phyloP scores from a whole-genome alignment of 2,113 vertebrate species.

The Ancistrus triradiatus region DNA sequence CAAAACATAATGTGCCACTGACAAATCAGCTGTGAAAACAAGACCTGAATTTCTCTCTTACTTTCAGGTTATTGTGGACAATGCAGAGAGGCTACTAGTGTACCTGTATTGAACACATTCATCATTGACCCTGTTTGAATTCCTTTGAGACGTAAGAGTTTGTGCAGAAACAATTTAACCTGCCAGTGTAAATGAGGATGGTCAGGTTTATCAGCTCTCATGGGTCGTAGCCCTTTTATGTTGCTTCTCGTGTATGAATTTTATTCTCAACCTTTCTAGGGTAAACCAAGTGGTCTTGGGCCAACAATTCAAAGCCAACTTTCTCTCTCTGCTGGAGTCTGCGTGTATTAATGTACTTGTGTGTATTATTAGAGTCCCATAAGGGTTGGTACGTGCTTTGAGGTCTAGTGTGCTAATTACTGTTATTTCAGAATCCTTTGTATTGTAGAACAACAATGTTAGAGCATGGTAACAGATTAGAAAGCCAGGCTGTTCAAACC shows the following conservation, averaged over 20 bases:
- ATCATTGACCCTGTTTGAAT: conserved; percentile 35
- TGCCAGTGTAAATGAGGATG: conserved; percentile 36
- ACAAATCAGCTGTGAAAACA: too few species aligned
- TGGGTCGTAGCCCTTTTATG: conserved; percentile 11
- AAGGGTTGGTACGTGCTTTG: conserved; percentile 25
- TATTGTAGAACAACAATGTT: conserved; percentile 6
- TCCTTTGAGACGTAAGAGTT: conserved; percentile 25
- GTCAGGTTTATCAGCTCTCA: conserved; percentile 23
- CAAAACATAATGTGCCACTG: too few species aligned
- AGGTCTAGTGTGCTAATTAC: conserved; percentile 30
- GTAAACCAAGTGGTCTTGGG: neutral
- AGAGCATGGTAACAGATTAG: neutral
- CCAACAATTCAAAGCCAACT: conserved; percentile 7
- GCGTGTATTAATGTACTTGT: conserved; percentile 24
- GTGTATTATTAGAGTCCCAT: conserved; percentile 27
- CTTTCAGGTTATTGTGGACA: too few species aligned
- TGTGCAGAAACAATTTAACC: conserved; percentile 25
- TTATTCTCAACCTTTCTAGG: conserved; percentile 8
- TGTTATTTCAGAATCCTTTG: conserved; percentile 33
- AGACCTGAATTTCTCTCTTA: too few species aligned
- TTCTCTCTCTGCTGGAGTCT: conserved; percentile 2
- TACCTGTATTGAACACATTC: conserved; percentile 29
- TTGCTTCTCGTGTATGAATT: conserved; percentile 6
- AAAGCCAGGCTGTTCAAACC: too few species aligned
- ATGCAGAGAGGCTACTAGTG: neutral